Evolutionary conservation across 2,113 vertebrate species (phyloP).

Genomic region (Myotis yumanensis): DNA sequence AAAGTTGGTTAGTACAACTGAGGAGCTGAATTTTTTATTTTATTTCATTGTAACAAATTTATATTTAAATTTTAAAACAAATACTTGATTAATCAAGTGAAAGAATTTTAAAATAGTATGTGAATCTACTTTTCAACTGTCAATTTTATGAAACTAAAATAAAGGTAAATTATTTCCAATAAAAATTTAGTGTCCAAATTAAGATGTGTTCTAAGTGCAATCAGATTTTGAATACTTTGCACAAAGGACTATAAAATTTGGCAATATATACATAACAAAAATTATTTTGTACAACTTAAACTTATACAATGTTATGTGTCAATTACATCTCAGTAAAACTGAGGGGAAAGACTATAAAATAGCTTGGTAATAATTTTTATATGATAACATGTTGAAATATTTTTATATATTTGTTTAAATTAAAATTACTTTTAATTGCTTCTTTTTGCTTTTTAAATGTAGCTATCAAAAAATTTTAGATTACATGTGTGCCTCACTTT

Average conservation of each 20-base stretch:
- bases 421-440: not conserved
- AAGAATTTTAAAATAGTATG: not conserved
- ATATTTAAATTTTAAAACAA: not conserved
- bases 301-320: not conserved
- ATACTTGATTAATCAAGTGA: not conserved
- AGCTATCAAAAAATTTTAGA: not conserved
- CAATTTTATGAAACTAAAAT: not conserved
- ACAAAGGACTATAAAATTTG: not conserved
- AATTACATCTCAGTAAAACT: not conserved
- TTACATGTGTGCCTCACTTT: not conserved
- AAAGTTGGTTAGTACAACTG: not conserved
- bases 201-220: not conserved
- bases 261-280: not conserved
- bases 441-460: not conserved
- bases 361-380: not conserved
- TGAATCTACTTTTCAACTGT: not conserved
- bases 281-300: not conserved
- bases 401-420: not conserved
- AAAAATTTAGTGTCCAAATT: not conserved
- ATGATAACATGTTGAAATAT: not conserved
- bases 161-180: not conserved
- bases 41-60: not conserved
- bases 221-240: constrained; percentile 1
- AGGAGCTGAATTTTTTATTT: not conserved
- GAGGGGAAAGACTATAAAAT: not conserved